Base-by-base conservation (phyloP, 1,140 invertebrate species). In the Andrena cerasifolii region DNA sequence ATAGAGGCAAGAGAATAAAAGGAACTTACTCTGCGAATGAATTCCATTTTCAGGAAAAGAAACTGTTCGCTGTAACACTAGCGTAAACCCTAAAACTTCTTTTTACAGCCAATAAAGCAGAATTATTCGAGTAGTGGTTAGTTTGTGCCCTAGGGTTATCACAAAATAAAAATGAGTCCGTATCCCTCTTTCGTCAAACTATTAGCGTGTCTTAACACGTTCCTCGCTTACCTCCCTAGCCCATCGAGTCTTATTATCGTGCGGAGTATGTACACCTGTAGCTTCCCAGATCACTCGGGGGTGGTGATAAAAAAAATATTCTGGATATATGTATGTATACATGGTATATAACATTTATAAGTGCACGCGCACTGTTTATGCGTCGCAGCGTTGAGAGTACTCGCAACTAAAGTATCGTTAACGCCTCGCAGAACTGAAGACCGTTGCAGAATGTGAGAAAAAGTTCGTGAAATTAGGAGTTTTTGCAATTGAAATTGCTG, bases 71-170 rank as follows among this genome's bases (percentile, higher is more conserved):
- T 5, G 18, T n/a, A 59, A 59, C 26, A 4, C n/a, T 24, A 36
- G 21, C 7, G 6, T 18, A 67, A 51, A 21, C 1, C 1, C 21
- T 45, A 2, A 59, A 28, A n/a, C n/a, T n/a, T n/a, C 14, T 47
- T 28, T 58, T 61, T 51, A 49, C 45, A 80, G 49, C 45, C 16
- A 51, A 49, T 68, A 16, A 83, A 83, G 66, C 79, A 78, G 36
- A 63, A 73, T 73, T 78, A 78, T 26, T 72, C 51, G 63, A 74
- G 51, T 83, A 75, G 73, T 70, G 79, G 51, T 73, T 73, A 83
- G 40, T 83, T 84, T 84, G 80, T 84, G 80, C 80, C 80, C 82
- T 84, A 82, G 47, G 72, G 56, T 84, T 84, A 84, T 84, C 82
- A 84, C 80, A 84, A 73, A 82, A n/a, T n/a, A n/a, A 82, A 79